A percentile compares a stretch with the other conserved stretches of the same genome.
Evolutionary conservation across 2,113 vertebrate species (phyloP).

Genomic region (Microcebus lehilahytsara): DNA sequence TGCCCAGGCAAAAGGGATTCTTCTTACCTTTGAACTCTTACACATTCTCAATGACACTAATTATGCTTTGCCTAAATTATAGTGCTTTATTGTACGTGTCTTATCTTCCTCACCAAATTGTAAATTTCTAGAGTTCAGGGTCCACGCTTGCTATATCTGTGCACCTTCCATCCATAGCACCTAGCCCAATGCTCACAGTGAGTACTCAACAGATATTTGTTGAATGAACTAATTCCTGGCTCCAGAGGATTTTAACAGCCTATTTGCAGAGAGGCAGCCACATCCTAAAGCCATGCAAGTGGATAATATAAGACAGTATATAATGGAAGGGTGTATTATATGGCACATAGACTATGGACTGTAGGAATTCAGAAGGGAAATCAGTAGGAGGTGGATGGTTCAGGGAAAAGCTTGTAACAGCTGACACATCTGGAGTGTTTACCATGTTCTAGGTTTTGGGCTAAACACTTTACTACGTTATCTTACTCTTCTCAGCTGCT

Average conservation of each 20-base stretch:
- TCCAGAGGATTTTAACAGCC: background rate
- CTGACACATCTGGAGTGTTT: background rate
- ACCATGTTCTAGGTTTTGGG: background rate
- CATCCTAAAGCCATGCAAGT: background rate
- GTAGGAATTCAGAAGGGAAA: background rate
- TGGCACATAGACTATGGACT: background rate
- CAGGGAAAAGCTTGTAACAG: background rate
- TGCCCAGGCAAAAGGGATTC: background rate
- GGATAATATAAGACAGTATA: background rate
- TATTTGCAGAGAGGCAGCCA: background rate
- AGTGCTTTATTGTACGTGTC: background rate
- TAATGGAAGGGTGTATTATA: background rate
- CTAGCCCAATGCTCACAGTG: background rate
- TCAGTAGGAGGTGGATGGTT: background rate
- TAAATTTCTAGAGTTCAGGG: slow-evolving; percentile 38
- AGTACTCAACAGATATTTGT: background rate
- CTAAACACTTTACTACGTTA: background rate
- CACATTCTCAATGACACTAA: background rate
- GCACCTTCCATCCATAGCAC: background rate
- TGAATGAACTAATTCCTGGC: background rate
- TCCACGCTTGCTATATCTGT: background rate
- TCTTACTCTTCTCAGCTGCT: background rate
- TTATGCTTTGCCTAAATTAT: background rate
- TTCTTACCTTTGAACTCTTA: slow-evolving; percentile 43
- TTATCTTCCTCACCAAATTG: background rate